phyloP scores from a whole-genome alignment of 2,113 vertebrate genomes.

The Equus quagga region DNA sequence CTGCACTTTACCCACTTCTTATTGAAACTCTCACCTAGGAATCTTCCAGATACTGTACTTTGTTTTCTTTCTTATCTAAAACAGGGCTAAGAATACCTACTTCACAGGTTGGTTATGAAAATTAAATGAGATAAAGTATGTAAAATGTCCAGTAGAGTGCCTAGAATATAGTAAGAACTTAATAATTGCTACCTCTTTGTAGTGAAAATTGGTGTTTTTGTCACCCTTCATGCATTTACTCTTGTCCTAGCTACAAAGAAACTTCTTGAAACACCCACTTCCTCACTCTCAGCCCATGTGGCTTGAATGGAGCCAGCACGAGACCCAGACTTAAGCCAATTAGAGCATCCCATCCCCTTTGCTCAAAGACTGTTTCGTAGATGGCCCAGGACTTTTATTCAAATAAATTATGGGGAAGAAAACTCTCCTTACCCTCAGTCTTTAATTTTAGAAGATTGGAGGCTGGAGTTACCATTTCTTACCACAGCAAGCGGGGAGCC shows the following conservation, averaged over 20 bases:
- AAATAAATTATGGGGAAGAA: not conserved
- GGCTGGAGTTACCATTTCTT: slow-evolving; percentile 6
- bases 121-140: slow-evolving; percentile 36
- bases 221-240: not conserved
- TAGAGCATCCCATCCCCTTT: slow-evolving; percentile 6
- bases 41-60: not conserved
- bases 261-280: slow-evolving; percentile 5
- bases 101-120: not conserved
- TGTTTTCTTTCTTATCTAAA: slow-evolving; percentile 38
- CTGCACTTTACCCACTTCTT: not conserved
- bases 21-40: not conserved
- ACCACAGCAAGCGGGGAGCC: not conserved
- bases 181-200: not conserved
- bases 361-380: not conserved
- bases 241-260: slow-evolving; percentile 25
- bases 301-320: not conserved
- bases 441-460: slow-evolving; percentile 51
- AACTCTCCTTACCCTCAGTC: not conserved
- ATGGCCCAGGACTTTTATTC: not conserved
- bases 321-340: slow-evolving; percentile 29
- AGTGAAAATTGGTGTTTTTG: slow-evolving; percentile 31
- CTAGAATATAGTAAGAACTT: slow-evolving; percentile 4
- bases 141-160: not conserved
- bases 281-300: not conserved
- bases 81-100: not conserved